phyloP scores from a whole-genome alignment of 64 coral and sea anemone genomes.

The Hydrozoanthus tunicans region DNA sequence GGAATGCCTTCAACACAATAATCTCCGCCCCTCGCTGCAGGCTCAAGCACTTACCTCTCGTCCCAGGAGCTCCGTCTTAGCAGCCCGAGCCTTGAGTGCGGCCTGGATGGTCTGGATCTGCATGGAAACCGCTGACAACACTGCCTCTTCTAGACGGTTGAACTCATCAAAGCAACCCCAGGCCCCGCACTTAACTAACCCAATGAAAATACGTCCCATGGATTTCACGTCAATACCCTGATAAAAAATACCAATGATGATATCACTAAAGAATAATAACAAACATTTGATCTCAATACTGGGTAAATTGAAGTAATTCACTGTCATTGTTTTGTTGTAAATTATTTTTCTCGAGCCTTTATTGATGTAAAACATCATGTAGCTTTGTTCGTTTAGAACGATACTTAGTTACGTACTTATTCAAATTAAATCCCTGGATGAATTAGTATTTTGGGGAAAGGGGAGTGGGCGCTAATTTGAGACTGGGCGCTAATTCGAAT shows the following conservation, averaged over 20 bases:
- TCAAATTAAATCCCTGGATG: too few species aligned
- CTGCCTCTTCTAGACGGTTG: slow-evolving; percentile 98
- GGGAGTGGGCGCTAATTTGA: too few species aligned
- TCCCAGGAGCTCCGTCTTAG: slow-evolving; percentile 88
- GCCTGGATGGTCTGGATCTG: slow-evolving; percentile 98
- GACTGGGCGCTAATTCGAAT: too few species aligned
- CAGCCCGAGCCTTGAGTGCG: slow-evolving; percentile 81
- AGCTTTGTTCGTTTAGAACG: too few species aligned
- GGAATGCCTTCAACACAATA: not conserved
- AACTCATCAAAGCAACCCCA: slow-evolving; percentile 99
- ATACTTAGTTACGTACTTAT: too few species aligned
- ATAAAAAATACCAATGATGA: not conserved
- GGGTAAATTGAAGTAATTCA: too few species aligned
- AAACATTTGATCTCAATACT: too few species aligned
- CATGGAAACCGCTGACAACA: slow-evolving; percentile 96
- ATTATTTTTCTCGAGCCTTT: too few species aligned
- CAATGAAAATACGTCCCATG: slow-evolving; percentile 99
- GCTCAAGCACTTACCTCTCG: slow-evolving; percentile 60
- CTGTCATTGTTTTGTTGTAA: too few species aligned
- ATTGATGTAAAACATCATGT: too few species aligned
- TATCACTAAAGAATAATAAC: not conserved
- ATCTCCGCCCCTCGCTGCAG: not conserved
- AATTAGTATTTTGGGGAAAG: too few species aligned
- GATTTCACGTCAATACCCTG: slow-evolving; percentile 99
- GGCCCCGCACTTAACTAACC: slow-evolving; percentile 96